These are phyloP conservation scores for Heliconius hortense DNA, from an alignment of 2,888 invertebrate species.

Conservation along the genomic window DNA sequence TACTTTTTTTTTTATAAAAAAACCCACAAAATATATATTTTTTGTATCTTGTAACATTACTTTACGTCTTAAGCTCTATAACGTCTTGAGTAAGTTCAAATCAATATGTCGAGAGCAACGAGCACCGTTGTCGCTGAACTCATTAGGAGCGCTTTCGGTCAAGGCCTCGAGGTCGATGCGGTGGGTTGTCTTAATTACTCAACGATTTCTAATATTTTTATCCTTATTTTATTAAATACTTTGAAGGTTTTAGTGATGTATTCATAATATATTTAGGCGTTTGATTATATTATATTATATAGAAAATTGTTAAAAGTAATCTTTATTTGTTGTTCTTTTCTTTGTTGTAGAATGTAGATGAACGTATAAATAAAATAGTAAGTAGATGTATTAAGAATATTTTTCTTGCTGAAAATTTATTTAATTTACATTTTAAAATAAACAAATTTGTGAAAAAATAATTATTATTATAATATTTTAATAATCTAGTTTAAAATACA, in stretches of 20 bases:
- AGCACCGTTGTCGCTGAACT: slow-evolving; percentile 56
- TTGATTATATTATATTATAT: background rate
- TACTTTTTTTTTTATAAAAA: background rate
- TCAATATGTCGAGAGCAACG: slow-evolving; percentile 42
- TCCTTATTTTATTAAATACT: slow-evolving; percentile 47
- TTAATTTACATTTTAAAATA: background rate
- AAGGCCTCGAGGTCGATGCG: slow-evolving; percentile 79
- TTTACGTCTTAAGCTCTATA: background rate
- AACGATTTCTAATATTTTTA: slow-evolving; percentile 68
- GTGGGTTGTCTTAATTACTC: slow-evolving; percentile 81
- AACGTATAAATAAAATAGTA: background rate
- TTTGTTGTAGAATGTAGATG: background rate
- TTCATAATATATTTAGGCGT: background rate
- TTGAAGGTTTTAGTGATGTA: slow-evolving; percentile 21
- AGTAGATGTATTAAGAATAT: background rate
- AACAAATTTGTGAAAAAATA: too few relatives aligned
- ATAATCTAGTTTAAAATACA: background rate
- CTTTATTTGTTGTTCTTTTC: background rate
- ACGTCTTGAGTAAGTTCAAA: slow-evolving; percentile 29
- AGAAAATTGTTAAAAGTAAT: too few relatives aligned
- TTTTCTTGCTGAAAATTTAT: background rate
- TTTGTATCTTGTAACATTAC: background rate
- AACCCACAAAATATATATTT: too few relatives aligned
- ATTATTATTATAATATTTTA: background rate
- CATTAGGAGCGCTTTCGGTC: slow-evolving; percentile 78